Conservation (phyloP, 2,113 vertebrate genomes). For the Cyphomyrus discorhynchus region DNA sequence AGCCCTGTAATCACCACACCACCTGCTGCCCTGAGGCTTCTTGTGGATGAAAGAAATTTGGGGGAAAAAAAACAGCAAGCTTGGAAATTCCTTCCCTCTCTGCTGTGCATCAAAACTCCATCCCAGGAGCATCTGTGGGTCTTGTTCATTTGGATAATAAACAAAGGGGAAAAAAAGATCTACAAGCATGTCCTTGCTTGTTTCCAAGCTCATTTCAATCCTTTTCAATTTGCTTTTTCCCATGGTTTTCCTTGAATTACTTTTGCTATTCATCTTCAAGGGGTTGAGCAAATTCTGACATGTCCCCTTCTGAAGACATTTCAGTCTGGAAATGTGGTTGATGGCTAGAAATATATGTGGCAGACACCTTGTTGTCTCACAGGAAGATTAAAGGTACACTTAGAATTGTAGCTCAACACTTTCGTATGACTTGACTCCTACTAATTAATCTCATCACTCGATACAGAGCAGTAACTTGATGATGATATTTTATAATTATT, state of each 20-base stretch:
- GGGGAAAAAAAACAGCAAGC: not conserved
- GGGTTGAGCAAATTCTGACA: not conserved
- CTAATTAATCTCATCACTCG: not conserved
- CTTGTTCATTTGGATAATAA: not conserved
- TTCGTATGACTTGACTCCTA: not conserved
- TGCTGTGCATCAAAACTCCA: not conserved
- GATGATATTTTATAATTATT: not conserved
- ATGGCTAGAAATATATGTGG: not conserved
- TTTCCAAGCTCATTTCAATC: not conserved
- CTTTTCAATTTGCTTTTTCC: not conserved
- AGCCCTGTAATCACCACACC: not conserved
- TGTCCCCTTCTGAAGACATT: not conserved
- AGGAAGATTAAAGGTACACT: not conserved
- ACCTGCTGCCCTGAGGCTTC: not conserved
- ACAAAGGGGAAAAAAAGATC: not conserved
- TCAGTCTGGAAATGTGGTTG: not conserved
- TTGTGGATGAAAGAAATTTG: not conserved
- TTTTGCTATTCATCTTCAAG: not conserved
- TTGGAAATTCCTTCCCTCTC: not conserved
- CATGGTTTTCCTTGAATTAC: not conserved
- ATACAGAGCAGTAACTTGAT: not conserved
- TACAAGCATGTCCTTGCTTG: not conserved
- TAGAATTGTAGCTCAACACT: not conserved
- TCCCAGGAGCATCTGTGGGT: not conserved
- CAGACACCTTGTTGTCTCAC: not conserved